Conservation (phyloP, 2,113 vertebrate genomes). For the Axis porcinus region DNA sequence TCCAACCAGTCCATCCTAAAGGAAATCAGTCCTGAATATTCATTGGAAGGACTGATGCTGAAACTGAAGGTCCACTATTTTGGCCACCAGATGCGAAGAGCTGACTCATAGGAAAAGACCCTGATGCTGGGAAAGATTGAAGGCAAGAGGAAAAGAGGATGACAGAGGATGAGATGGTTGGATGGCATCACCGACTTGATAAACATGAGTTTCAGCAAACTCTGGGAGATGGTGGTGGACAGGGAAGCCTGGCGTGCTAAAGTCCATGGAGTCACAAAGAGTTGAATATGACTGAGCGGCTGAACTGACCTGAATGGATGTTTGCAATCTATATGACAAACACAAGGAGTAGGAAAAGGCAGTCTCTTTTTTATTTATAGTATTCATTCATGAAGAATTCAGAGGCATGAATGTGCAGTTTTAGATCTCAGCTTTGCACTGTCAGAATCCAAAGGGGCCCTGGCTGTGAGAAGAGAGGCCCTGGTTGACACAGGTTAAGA, state of each 20-base stretch:
- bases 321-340: neutral
- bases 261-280: neutral
- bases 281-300: neutral
- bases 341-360: neutral
- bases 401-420: neutral
- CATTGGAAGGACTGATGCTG: neutral
- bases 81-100: neutral
- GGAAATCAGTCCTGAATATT: neutral
- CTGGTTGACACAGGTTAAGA: neutral
- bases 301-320: neutral
- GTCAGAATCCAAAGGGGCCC: neutral
- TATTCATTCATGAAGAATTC: neutral
- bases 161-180: neutral
- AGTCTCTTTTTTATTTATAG: fast-evolving
- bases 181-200: neutral
- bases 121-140: neutral
- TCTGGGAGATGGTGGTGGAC: neutral
- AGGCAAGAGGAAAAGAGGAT: neutral
- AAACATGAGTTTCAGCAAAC: neutral
- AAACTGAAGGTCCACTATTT: neutral
- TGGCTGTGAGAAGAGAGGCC: neutral
- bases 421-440: neutral
- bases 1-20: neutral
- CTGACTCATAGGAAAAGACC: neutral
- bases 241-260: neutral